A percentile compares a stretch with the other conserved stretches of the same genome.
phyloP scores from a whole-genome alignment of 2,797 vertebrate genomes.

The Thripadectes ignobilis region DNA sequence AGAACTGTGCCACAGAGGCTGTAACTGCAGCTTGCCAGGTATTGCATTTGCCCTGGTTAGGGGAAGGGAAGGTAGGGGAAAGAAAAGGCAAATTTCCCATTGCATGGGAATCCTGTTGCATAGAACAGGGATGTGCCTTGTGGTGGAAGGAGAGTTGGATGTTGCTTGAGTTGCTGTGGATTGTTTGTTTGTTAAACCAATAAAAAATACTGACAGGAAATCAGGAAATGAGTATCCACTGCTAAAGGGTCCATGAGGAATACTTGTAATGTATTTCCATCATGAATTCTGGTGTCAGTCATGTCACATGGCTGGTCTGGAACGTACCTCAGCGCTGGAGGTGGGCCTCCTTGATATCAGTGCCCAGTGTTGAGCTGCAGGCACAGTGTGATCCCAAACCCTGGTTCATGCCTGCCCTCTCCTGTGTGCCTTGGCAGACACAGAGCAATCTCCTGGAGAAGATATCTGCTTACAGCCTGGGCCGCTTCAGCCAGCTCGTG shows the following conservation, averaged over 20 bases:
- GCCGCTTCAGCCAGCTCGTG: slow-evolving; percentile 83
- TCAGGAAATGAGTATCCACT: background rate
- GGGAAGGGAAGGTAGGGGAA: background rate
- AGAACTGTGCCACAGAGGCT: slow-evolving; percentile 87
- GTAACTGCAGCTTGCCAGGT: slow-evolving; percentile 88
- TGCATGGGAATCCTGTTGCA: background rate
- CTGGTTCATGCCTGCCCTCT: background rate
- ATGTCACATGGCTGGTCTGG: background rate
- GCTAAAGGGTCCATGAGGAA: rapidly evolving
- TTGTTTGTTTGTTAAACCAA: background rate
- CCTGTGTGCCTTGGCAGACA: background rate
- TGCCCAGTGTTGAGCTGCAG: background rate
- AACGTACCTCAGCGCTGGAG: background rate
- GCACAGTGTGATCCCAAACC: rapidly evolving
- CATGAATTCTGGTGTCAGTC: background rate
- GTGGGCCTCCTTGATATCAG: background rate
- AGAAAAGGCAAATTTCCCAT: background rate
- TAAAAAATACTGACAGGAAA: background rate
- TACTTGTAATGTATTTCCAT: background rate
- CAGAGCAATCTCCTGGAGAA: slow-evolving; percentile 62
- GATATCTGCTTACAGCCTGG: slow-evolving; percentile 51
- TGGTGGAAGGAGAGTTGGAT: background rate
- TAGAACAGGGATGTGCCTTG: rapidly evolving
- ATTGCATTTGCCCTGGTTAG: background rate
- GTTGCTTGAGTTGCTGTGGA: background rate